Conservation (phyloP, 2,113 vertebrate species). For the Bubalus kerabau region DNA sequence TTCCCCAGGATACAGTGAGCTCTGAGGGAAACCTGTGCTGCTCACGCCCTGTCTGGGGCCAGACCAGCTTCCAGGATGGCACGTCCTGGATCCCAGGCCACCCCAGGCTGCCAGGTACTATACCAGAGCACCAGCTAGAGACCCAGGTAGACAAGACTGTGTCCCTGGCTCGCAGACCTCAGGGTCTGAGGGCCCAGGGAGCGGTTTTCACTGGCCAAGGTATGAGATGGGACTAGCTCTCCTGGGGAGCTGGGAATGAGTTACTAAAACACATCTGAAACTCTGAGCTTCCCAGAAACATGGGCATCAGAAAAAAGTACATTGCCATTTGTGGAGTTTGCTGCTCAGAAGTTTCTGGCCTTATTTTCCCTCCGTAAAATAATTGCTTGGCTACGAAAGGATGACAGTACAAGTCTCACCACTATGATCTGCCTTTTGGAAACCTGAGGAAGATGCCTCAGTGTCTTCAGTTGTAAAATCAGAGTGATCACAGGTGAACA, state of each 20-base stretch:
- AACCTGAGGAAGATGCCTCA: not conserved
- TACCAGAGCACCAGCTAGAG: not conserved
- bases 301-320: not conserved
- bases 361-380: constrained; percentile 25
- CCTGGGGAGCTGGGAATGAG: not conserved
- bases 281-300: constrained; percentile 17
- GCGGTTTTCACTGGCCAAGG: not conserved
- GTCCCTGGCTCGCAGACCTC: not conserved
- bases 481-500: no score
- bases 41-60: not conserved
- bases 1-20: not conserved
- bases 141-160: not conserved
- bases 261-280: constrained; percentile 18
- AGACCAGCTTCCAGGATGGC: not conserved
- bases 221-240: constrained; percentile 25
- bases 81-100: not conserved
- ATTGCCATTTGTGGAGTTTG: not conserved
- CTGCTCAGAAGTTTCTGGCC: not conserved
- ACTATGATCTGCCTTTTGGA: not conserved
- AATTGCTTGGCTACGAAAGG: constrained; percentile 9
- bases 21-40: not conserved
- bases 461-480: not conserved
- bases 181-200: not conserved
- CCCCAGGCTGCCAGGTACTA: not conserved
- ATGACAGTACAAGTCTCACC: not conserved